Percentiles rank a stretch among this genome's conserved stretches.
phyloP scores from a whole-genome alignment of 2,113 vertebrate species.

The Tor tambroides region DNA sequence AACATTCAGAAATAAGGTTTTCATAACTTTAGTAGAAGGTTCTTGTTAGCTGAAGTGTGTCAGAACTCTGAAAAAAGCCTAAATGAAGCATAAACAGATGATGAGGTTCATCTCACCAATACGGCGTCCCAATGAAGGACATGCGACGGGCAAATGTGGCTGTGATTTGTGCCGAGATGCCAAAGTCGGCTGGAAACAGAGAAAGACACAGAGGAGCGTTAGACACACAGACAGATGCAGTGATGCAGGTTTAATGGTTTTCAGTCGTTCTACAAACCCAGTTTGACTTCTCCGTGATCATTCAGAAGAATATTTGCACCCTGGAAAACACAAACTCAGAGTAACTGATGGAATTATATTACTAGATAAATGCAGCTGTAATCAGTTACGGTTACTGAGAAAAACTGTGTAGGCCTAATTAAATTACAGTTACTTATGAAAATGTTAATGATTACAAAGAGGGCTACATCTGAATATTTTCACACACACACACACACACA shows the following conservation, averaged over 20 bases:
- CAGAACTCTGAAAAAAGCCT: background rate
- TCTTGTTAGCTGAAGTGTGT: too few relatives aligned
- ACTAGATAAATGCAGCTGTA: too few relatives aligned
- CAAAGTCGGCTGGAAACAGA: conserved; percentile 84
- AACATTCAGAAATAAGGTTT: too few relatives aligned
- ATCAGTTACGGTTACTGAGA: too few relatives aligned
- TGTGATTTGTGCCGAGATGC: conserved; percentile 90
- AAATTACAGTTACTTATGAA: too few relatives aligned
- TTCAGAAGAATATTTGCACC: conserved; percentile 93
- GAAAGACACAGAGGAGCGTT: background rate
- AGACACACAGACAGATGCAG: background rate
- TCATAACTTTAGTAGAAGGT: too few relatives aligned
- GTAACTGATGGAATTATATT: background rate
- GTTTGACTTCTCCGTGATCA: conserved; percentile 84
- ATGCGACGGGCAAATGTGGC: conserved; percentile 87
- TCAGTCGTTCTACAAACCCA: conserved; percentile 77
- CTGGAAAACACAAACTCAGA: conserved; percentile 65
- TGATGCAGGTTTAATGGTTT: background rate
- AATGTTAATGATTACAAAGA: too few relatives aligned
- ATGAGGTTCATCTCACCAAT: conserved; percentile 80
- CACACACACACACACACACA: too few relatives aligned
- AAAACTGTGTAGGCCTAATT: too few relatives aligned
- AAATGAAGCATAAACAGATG: background rate
- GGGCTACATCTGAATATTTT: too few relatives aligned
- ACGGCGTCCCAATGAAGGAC: conserved; percentile 92